These are phyloP conservation scores for Lysandra coridon DNA, from an alignment of 2,888 invertebrate genomes.

Conservation along the genomic window DNA sequence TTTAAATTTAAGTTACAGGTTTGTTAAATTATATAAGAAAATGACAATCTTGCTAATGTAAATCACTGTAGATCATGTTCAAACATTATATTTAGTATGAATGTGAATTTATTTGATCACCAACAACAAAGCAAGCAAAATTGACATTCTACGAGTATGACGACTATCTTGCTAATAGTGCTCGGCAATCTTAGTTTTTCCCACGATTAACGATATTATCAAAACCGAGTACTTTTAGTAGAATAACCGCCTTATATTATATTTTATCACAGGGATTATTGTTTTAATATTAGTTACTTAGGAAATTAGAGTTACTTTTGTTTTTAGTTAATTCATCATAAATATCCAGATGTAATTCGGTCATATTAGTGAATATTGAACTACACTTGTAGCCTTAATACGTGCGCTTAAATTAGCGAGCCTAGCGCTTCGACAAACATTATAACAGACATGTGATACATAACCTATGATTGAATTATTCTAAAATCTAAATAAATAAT, in stretches of 20 bases:
- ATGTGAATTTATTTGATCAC: neutral
- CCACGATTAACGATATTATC: neutral
- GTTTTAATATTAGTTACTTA: conserved; percentile 4
- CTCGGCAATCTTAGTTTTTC: neutral
- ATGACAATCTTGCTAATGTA: neutral
- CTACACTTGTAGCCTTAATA: conserved; percentile 31
- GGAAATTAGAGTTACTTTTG: neutral
- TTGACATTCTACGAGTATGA: neutral
- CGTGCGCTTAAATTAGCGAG: conserved; percentile 46
- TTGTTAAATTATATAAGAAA: neutral
- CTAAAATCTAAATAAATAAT: conserved; percentile 75
- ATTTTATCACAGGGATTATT: conserved; percentile 8
- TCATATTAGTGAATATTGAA: conserved; percentile 9
- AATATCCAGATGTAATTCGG: neutral
- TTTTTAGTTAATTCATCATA: conserved; percentile 1
- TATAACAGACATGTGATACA: conserved; percentile 76
- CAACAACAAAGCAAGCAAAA: neutral
- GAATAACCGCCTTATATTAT: neutral
- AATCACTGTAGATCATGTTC: neutral
- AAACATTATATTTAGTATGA: neutral
- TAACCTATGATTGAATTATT: conserved; percentile 67
- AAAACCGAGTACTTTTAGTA: neutral
- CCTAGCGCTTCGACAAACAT: conserved; percentile 66
- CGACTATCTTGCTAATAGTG: neutral
- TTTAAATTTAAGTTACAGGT: neutral